Percentiles rank a stretch among this genome's conserved stretches.
Conservation (phyloP, 2,797 vertebrate species). For the Syngnathus rostellatus region DNA sequence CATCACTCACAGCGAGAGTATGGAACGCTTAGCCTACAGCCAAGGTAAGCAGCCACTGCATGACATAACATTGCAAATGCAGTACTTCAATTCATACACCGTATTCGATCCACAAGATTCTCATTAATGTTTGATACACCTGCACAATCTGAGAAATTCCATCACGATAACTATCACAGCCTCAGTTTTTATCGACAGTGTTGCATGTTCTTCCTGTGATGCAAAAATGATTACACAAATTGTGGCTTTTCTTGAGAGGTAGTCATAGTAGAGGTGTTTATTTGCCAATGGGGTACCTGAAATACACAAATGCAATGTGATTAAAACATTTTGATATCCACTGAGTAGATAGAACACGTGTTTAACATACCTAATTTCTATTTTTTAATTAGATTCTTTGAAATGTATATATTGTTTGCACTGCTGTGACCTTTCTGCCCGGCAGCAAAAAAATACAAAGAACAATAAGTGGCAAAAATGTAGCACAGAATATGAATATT, state of each 20-base stretch:
- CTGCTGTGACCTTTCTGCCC: too few relatives aligned
- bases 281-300: neutral
- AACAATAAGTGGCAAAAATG: too few relatives aligned
- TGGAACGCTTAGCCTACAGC: slow-evolving; percentile 72
- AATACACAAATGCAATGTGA: too few relatives aligned
- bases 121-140: neutral
- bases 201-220: neutral
- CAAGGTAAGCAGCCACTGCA: slow-evolving; percentile 57
- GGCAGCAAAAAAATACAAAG: too few relatives aligned
- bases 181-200: neutral
- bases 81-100: neutral
- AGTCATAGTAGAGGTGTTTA: neutral
- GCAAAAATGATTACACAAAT: too few relatives aligned
- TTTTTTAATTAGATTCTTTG: too few relatives aligned
- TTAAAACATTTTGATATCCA: too few relatives aligned
- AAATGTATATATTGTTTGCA: too few relatives aligned
- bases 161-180: neutral
- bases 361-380: too few relatives aligned
- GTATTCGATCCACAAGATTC: neutral
- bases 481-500: too few relatives aligned
- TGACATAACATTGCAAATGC: neutral
- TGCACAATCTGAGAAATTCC: neutral
- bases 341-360: too few relatives aligned
- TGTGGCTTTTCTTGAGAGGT: too few relatives aligned
- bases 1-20: slow-evolving; percentile 74